Percentiles rank a stretch among this genome's conserved stretches.
Conservation (phyloP, 2,113 vertebrate species). For the Pseudonaja textilis region DNA sequence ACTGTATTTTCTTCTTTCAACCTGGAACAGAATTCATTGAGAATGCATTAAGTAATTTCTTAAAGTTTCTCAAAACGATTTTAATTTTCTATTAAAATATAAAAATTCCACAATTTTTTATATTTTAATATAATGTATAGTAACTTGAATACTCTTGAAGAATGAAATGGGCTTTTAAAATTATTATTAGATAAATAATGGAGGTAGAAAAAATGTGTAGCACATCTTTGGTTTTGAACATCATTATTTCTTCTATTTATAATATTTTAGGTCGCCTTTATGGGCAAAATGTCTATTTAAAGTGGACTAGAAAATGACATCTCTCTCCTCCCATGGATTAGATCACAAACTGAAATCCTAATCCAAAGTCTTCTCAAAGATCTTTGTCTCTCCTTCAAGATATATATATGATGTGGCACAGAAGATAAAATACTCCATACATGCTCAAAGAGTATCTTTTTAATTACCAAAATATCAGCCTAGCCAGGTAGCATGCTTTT, state of each 20-base stretch:
- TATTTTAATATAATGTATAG: not conserved
- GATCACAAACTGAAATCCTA: not conserved
- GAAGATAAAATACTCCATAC: not conserved
- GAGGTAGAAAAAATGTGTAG: not conserved
- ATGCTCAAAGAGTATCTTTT: not conserved
- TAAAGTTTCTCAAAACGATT: not conserved
- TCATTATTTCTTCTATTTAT: not conserved
- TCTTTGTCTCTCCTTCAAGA: not conserved
- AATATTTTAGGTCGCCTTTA: not conserved
- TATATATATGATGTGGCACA: not conserved
- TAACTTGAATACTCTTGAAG: not conserved
- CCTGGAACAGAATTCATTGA: constrained; percentile 68
- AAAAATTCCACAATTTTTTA: not conserved
- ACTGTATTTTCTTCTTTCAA: constrained; percentile 91
- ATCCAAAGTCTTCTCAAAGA: not conserved
- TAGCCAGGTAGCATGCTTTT: not conserved
- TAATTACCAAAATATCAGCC: not conserved
- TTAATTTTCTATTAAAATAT: no score
- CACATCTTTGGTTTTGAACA: no score
- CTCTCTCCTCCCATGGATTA: not conserved
- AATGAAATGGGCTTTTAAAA: not conserved
- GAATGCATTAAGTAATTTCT: constrained; percentile 17
- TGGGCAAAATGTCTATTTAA: not conserved
- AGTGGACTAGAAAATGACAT: not conserved
- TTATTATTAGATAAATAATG: not conserved